phyloP scores from a whole-genome alignment of 2,113 vertebrate species.

The Scomber japonicus region DNA sequence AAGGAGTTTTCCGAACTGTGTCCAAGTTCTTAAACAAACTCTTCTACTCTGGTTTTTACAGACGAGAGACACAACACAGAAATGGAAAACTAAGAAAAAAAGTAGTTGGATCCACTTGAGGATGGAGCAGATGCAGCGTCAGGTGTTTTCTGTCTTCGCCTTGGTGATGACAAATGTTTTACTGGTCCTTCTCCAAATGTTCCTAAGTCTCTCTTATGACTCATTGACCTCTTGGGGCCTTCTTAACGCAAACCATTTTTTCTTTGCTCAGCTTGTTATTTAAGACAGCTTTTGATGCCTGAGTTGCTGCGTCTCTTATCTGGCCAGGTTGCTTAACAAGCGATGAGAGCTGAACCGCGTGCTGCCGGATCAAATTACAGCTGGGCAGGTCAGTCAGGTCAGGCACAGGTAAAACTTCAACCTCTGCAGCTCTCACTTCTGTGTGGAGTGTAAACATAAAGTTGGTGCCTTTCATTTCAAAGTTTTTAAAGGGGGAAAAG shows the following conservation, averaged over 20 bases:
- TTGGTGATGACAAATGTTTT: slow-evolving; percentile 14
- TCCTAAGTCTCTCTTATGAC: slow-evolving; percentile 9
- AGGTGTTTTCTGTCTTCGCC: slow-evolving; percentile 35
- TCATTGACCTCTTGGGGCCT: slow-evolving; percentile 53
- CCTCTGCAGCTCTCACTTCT: background rate
- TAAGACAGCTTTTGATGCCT: slow-evolving; percentile 66
- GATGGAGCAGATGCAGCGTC: slow-evolving; percentile 4
- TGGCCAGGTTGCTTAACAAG: slow-evolving; percentile 60
- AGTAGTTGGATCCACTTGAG: background rate
- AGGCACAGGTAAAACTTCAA: slow-evolving; percentile 51
- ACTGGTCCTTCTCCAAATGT: slow-evolving; percentile 36
- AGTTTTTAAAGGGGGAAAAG: background rate
- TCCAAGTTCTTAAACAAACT: background rate
- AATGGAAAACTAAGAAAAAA: background rate
- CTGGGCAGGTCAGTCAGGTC: slow-evolving; percentile 43
- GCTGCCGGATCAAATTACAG: slow-evolving; percentile 61
- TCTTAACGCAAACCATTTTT: slow-evolving; percentile 38
- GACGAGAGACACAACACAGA: background rate
- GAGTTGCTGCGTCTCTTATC: slow-evolving; percentile 61
- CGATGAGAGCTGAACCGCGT: slow-evolving; percentile 39
- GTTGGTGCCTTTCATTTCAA: slow-evolving; percentile 1
- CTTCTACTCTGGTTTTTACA: background rate
- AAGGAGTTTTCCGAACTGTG: too few species aligned
- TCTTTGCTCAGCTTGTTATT: slow-evolving; percentile 71
- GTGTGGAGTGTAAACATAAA: background rate